These are phyloP conservation scores for Turdus rufiventris DNA, from an alignment of 2,113 vertebrate genomes.

Conservation along the genomic window DNA sequence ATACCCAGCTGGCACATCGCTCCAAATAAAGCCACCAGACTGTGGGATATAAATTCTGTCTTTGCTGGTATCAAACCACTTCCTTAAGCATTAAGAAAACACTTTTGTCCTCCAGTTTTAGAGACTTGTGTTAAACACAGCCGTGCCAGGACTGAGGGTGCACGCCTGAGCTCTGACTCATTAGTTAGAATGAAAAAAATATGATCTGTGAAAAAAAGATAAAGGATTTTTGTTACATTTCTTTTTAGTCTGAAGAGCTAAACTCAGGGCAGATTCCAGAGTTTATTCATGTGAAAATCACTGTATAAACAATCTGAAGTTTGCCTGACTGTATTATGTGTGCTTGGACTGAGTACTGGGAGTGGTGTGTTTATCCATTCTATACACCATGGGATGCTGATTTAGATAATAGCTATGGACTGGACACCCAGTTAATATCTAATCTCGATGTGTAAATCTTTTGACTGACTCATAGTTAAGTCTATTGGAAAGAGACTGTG, in stretches of 20 bases:
- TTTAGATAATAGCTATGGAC: neutral
- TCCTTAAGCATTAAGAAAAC: neutral
- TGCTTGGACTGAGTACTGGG: neutral
- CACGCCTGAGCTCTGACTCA: neutral
- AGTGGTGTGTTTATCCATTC: neutral
- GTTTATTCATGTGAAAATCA: neutral
- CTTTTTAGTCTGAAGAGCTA: neutral
- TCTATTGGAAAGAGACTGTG: neutral
- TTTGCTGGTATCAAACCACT: neutral
- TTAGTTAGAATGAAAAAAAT: neutral
- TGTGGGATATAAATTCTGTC: neutral
- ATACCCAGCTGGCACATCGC: accelerated
- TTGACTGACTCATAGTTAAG: neutral
- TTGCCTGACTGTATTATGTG: neutral
- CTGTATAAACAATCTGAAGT: neutral
- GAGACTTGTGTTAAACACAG: neutral
- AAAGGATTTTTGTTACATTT: neutral
- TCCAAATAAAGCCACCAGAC: neutral
- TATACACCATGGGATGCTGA: neutral
- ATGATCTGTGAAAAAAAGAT: neutral
- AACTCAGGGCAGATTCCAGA: neutral
- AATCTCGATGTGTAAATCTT: neutral
- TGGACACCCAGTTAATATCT: neutral
- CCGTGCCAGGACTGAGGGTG: neutral
- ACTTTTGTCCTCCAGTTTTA: neutral